Base-by-base conservation (phyloP, 2,113 vertebrate species). In the Pelobates fuscus region DNA sequence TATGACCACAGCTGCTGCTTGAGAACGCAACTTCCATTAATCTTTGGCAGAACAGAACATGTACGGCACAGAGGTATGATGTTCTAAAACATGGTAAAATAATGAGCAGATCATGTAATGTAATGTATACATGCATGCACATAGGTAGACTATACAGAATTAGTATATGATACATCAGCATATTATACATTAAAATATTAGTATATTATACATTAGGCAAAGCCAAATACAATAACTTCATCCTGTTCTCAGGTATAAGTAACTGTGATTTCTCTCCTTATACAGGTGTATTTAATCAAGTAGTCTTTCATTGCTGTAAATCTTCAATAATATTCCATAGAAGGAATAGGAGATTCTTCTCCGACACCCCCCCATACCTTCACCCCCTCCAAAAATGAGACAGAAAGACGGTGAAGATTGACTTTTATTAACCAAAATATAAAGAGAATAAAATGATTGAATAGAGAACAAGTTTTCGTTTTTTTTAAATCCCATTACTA, bases 401-500 rank as follows among this genome's bases (percentile, higher is more conserved):
- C 20, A 74, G 52, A 64, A 65, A 58, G 72, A 75, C 67, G 59
- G 65, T 59, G 55, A 7, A 68, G 54, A 49, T 68, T 59, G 62
- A 41, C 62, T 58, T 52, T 74, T 74, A 74, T 75, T 75, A 75
- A 37, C 41, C 54, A 77, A 77, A 68, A 77, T 77, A 77, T 61
- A 61, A 77, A 52, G 41, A 64, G 37, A 68, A 52, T 64, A 65
- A 77, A 61, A 65, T 68, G 37, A 77, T 77, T 77, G 67, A 77
- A 60, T 41, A 14, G 60, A 59, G 29, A 52, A 60, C 80, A 85
- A 82, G 78, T 86, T 76, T 78, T 80, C 80, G 62, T 46, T 67
- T 46, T 67, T 58, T 63, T 78, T 52, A 78, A 68, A 77, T 68
- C 55, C 73, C 44, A 77, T 77, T 68, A 77, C 73, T 30, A 61